A percentile compares a stretch with the other conserved stretches of the same genome.
phyloP scores from a whole-genome alignment of 2,888 invertebrate genomes.

The Clanis bilineata region DNA sequence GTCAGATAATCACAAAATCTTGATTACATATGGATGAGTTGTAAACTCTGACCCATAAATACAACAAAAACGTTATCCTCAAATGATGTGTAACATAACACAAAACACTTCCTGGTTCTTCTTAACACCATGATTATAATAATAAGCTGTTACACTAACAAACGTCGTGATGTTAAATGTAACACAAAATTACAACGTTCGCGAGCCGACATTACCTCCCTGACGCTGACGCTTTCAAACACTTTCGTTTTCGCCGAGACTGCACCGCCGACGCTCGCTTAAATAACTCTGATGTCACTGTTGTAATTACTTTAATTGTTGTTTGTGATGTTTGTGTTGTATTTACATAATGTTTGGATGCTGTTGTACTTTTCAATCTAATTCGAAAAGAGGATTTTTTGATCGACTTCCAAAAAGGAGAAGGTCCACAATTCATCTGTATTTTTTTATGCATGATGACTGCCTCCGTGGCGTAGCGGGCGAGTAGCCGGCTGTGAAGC shows the following conservation, averaged over 20 bases:
- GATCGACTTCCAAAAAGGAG: too few species aligned
- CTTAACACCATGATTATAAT: background rate
- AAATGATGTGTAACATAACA: background rate
- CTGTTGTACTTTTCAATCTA: too few species aligned
- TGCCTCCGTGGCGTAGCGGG: too few species aligned
- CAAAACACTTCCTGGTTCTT: background rate
- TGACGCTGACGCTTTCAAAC: constrained; percentile 49
- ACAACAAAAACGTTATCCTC: too few species aligned
- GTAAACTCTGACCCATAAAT: too few species aligned
- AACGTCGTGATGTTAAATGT: background rate
- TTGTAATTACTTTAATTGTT: constrained; percentile 13
- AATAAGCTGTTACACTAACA: background rate
- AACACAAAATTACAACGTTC: constrained; percentile 3
- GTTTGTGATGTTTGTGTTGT: background rate
- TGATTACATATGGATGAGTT: too few species aligned
- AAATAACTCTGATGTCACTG: constrained; percentile 21
- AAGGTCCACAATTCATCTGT: too few species aligned
- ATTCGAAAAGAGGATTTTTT: too few species aligned
- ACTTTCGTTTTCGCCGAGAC: constrained; percentile 53
- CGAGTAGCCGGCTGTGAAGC: too few species aligned
- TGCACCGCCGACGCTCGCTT: too few species aligned
- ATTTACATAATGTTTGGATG: background rate
- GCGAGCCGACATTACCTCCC: constrained; percentile 30
- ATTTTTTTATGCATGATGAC: too few species aligned
- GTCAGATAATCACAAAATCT: too few species aligned